Conservation (phyloP, 2,113 vertebrate genomes). For the Centropus bengalensis region DNA sequence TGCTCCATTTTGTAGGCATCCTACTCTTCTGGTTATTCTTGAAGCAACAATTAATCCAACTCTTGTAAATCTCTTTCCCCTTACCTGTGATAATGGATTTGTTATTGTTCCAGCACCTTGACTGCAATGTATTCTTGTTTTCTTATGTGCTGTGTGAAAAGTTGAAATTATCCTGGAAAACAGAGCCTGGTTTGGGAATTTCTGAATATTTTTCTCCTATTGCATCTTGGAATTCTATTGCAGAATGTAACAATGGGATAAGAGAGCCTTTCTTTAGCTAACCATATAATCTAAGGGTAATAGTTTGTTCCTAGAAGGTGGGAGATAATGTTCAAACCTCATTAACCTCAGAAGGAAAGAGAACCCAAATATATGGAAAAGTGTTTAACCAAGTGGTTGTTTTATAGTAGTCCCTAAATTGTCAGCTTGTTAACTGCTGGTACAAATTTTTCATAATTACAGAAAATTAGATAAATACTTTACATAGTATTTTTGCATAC, state of each 20-base stretch:
- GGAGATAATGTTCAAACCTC: background rate
- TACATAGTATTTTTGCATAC: background rate
- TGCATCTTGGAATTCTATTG: background rate
- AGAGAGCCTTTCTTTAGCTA: background rate
- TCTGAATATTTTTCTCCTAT: background rate
- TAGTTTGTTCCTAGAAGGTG: background rate
- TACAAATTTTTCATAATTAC: background rate
- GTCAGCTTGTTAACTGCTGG: background rate
- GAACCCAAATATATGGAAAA: background rate
- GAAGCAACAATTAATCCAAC: background rate
- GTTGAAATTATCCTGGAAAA: background rate
- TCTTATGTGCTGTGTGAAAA: background rate
- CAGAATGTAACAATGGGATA: background rate
- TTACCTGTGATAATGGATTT: background rate
- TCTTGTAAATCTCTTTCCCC: background rate
- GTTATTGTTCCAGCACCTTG: background rate
- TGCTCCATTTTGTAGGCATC: background rate
- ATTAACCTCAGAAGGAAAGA: background rate
- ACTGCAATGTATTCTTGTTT: background rate
- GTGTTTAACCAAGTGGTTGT: background rate
- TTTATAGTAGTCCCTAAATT: background rate
- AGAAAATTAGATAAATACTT: background rate
- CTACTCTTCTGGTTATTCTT: background rate
- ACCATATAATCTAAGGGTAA: background rate
- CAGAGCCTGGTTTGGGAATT: background rate